Conservation (phyloP, 1,140 invertebrate species). For the Tachypleus tridentatus region DNA sequence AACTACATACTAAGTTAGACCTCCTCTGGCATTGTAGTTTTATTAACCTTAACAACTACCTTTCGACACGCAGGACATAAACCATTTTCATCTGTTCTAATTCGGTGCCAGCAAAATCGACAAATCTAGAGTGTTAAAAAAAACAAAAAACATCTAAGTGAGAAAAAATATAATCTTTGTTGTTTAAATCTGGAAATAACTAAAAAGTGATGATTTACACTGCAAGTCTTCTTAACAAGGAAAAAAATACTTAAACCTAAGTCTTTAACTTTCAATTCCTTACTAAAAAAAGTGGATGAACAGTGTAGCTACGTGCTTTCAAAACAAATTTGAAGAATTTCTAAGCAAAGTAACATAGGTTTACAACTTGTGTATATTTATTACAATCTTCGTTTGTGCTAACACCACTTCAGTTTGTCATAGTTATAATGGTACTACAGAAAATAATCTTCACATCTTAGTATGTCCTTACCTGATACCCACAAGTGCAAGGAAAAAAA, state of each 20-base stretch:
- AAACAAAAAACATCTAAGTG: neutral
- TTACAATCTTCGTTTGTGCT: too few species aligned
- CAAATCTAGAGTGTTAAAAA: constrained; percentile 45
- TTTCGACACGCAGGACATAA: constrained; percentile 97
- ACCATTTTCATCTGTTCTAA: constrained; percentile 96
- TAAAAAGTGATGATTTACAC: too few species aligned
- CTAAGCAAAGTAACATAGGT: too few species aligned
- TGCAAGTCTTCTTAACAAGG: too few species aligned
- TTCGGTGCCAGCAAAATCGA: constrained; percentile 99
- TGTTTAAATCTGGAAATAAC: neutral
- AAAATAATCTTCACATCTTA: neutral
- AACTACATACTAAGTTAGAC: too few species aligned
- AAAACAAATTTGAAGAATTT: too few species aligned
- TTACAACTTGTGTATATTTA: too few species aligned
- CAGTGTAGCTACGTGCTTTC: too few species aligned
- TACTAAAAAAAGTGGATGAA: neutral
- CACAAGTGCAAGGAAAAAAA: constrained; percentile 98
- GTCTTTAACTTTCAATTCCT: neutral
- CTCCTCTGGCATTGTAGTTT: too few species aligned
- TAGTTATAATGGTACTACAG: neutral
- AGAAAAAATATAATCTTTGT: neutral
- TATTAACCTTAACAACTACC: constrained; percentile 29
- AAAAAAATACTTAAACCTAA: neutral
- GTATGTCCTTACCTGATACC: constrained; percentile 62
- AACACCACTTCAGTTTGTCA: too few species aligned